These are phyloP conservation scores for Drosophila histrio DNA, from an alignment of 2,888 invertebrate species.

Conservation along the genomic window DNA sequence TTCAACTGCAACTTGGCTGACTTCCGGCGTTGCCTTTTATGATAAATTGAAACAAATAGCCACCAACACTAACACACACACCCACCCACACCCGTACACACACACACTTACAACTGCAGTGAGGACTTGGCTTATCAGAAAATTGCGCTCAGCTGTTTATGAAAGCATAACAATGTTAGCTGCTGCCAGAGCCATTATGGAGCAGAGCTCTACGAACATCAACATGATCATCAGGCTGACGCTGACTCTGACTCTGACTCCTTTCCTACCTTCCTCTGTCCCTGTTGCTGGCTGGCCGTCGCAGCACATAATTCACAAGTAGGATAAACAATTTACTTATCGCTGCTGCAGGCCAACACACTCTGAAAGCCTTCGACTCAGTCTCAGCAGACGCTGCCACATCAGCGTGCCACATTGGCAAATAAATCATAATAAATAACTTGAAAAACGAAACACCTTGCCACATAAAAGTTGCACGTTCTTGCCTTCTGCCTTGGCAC, in stretches of 20 bases:
- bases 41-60: constrained; percentile 78
- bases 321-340: constrained; percentile 80
- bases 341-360: constrained; percentile 63
- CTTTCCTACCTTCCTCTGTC: neutral
- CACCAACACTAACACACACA: constrained; percentile 48
- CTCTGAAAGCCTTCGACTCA: constrained; percentile 35
- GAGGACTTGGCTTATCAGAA: constrained; percentile 73
- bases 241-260: neutral
- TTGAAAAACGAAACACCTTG: constrained; percentile 80
- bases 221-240: constrained; percentile 77
- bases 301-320: constrained; percentile 77
- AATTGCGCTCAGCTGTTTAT: constrained; percentile 80
- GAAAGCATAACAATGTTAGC: constrained; percentile 80
- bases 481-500: constrained; percentile 34
- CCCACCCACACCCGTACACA: constrained; percentile 13
- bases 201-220: constrained; percentile 51
- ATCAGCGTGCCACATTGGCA: constrained; percentile 73
- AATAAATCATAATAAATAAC: constrained; percentile 82
- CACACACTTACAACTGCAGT: constrained; percentile 26
- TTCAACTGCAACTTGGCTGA: constrained; percentile 76
- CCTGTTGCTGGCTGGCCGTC: constrained; percentile 43
- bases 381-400: constrained; percentile 52
- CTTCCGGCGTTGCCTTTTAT: constrained; percentile 78
- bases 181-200: constrained; percentile 60
- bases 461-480: constrained; percentile 73